Percentiles rank a stretch among this genome's conserved stretches.
Evolutionary conservation across 2,113 vertebrate species (phyloP).

Genomic region (Lampris incognitus): DNA sequence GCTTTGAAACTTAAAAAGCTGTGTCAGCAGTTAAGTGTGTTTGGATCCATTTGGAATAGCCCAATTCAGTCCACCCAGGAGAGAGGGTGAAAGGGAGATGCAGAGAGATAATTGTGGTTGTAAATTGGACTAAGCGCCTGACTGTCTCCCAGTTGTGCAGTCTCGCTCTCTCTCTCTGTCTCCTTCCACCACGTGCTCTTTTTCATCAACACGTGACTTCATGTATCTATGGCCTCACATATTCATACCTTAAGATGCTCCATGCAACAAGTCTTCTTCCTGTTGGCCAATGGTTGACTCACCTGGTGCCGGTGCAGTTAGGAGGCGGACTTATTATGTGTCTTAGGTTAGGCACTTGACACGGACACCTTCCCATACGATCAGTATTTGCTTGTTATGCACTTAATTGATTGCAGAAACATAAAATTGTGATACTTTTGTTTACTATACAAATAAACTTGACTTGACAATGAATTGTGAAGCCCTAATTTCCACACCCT

Average conservation of each 20-base stretch:
- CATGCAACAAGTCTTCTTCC: background rate
- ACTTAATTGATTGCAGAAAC: too few species aligned
- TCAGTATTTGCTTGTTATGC: too few species aligned
- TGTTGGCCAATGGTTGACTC: too few species aligned
- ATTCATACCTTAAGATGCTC: background rate
- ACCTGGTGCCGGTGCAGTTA: too few species aligned
- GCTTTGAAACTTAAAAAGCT: background rate
- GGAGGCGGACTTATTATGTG: too few species aligned
- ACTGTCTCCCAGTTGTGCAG: background rate
- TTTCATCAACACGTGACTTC: background rate
- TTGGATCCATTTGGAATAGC: background rate
- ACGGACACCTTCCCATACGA: too few species aligned
- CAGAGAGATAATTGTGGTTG: background rate
- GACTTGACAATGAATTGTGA: too few species aligned
- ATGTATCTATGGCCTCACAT: background rate
- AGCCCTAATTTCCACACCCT: too few species aligned
- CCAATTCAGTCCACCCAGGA: background rate
- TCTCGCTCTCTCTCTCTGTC: too few species aligned
- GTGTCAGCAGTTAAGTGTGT: background rate
- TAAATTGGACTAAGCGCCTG: background rate
- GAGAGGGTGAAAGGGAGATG: background rate
- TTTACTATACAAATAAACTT: too few species aligned
- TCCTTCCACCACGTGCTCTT: background rate
- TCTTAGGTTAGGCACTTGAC: too few species aligned
- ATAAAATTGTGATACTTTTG: too few species aligned